Evolutionary conservation across 1,140 invertebrate species (phyloP), one percentile per base, ranked within the genome.

Genomic region (Ganaspis sp.): DNA sequence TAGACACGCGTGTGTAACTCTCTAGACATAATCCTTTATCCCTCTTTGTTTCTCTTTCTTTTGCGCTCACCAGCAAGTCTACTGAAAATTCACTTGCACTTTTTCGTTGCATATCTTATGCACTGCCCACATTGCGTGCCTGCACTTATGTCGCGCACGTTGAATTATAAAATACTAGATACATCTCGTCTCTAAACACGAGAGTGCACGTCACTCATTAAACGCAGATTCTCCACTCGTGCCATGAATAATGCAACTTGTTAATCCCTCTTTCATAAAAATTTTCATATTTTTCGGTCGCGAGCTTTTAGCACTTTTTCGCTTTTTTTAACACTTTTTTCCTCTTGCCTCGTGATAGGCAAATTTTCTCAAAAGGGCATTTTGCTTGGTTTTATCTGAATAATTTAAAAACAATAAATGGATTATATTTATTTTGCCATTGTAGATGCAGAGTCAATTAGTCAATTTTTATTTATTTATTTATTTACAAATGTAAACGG

Each of bases 1-100:
- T 79, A 81, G 82, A 83, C 84, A 85, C 81, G 83, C 86, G 84
- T 85, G 69, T 79, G 21, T 45, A 15, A 71, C 69, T 73, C 71
- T 77, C 72, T 76, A 77, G 72, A 78, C 80, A 77, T 42, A 70
- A 72, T 26, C 45, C 12, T 40, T 64, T 58, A 49, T 64, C 42
- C 74, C 42, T 78, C 72, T 76, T 77, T 58, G 73, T 53, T 76
- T 38, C 26, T 34, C 12, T 11, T 45, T 29, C 38, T 26, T 74
- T 69, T 17, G n/a, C n/a, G n/a, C 9, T 49, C 11, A 23, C 64
- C 11, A 64, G 26, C 21, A 58, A 15, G 29, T 34, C 29, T 29
- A 64, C 12, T 64, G 58, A 6, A 64, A 64, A 64, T 64, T 26
- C 15, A 64, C 23, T 29, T 64, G 58, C 58, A 64, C 23, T 29